Evolutionary conservation across 2,113 vertebrate genomes (phyloP).

Genomic region (Mustela lutreola): DNA sequence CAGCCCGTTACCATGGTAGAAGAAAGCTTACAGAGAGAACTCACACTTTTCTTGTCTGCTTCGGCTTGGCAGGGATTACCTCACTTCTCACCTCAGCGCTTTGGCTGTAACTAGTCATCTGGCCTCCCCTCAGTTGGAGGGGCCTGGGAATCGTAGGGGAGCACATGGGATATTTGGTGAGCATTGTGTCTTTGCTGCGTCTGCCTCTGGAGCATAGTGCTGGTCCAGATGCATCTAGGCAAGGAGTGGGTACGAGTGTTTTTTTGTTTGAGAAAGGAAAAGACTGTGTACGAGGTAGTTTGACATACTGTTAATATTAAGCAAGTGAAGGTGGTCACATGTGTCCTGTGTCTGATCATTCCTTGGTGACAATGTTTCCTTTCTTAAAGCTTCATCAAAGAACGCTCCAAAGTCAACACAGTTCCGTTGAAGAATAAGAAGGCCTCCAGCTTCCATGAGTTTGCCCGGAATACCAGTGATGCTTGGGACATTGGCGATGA

Average conservation of each 20-base stretch:
- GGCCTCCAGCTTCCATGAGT: slow-evolving; percentile 96
- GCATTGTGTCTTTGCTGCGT: background rate
- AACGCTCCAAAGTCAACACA: slow-evolving; percentile 90
- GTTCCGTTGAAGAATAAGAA: slow-evolving; percentile 94
- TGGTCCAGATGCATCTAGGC: background rate
- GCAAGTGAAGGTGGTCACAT: background rate
- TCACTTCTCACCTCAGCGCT: background rate
- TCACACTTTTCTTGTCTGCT: background rate
- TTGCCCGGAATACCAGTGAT: slow-evolving; percentile 96
- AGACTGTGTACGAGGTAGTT: background rate
- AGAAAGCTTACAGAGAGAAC: background rate
- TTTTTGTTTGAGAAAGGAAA: background rate
- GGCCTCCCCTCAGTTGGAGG: background rate
- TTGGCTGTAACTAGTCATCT: background rate
- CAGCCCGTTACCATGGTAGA: background rate
- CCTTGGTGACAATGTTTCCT: slow-evolving; percentile 45
- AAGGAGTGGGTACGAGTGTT: background rate
- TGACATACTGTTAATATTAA: background rate
- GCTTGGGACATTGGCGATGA: slow-evolving; percentile 98
- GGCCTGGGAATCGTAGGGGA: background rate
- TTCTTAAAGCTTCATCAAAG: slow-evolving; percentile 92
- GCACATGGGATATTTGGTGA: background rate
- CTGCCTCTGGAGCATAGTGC: background rate
- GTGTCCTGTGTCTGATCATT: accelerated
- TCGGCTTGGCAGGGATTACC: background rate